Base-by-base conservation (phyloP, 2,888 invertebrate species). In the Gastrophysa polygoni region DNA sequence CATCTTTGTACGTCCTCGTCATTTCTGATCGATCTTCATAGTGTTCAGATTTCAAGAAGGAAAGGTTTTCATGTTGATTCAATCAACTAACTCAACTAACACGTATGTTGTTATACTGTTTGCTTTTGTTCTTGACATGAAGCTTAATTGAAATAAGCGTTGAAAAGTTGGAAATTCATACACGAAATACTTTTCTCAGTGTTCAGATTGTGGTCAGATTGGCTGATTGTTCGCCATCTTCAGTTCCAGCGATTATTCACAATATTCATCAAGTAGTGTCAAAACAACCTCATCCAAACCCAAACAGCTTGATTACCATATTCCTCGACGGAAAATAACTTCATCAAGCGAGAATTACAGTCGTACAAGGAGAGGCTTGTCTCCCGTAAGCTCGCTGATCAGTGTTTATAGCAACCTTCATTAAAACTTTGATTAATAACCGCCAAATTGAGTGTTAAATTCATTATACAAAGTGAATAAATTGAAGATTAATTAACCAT, bases 341-440 rank as follows among this genome's bases (percentile, higher is more conserved):
- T 11, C 38, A 59, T 58, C 58, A 63, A 54, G 57, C 63, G 65
- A 60, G 64, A 64, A 59, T 58, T 46, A 61, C 68, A 68, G 66
- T 64, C 64, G 65, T 66, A 51, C 60, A 68, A 66, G 68, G 64
- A 68, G 62, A 57, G 60, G 52, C 63, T 67, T 59, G 50, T 64
- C 54, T 63, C 59, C 63, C 61, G 69, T 68, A 71, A 71, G 68
- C 66, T 14, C 71, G 66, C 72, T 75, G 74, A 76, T 75, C 74
- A 75, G 75, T 75, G 76, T 75, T 76, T 73, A 74, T 75, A 79
- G 78, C 77, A 78, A 73, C 78, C 80, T 82, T 83, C 82, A 84
- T 84, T 83, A 83, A 83, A 84, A 84, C 82, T 83, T 84, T 83
- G 83, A 84, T 84, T 84, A 84, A 84, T 83, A 83, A 83, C 82